Evolutionary conservation across 2,113 vertebrate genomes (phyloP).

Genomic region (Electrona antarctica): DNA sequence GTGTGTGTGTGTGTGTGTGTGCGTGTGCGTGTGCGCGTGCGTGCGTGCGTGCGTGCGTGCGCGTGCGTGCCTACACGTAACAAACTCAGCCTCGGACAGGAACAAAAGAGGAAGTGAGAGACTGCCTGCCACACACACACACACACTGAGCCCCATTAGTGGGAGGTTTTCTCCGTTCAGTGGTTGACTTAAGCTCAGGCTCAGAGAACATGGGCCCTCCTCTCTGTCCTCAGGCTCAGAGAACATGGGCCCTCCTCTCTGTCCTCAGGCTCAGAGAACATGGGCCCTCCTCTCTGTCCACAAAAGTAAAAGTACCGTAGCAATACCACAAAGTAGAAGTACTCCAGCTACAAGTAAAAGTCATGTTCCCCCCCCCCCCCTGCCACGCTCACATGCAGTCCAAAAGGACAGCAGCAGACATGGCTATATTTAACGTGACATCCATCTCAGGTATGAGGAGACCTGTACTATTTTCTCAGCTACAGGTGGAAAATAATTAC

Average conservation of each 20-base stretch:
- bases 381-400: no score
- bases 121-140: slow-evolving; percentile 15
- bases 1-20: background rate
- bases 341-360: no score
- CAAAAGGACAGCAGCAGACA: no score
- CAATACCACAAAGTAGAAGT: no score
- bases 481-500: no score
- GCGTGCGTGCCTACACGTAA: slow-evolving; percentile 21
- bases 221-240: slow-evolving; percentile 67
- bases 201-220: slow-evolving; percentile 70
- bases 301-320: no score
- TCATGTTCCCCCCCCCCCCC: no score
- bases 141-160: slow-evolving; percentile 76
- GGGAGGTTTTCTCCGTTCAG: slow-evolving; percentile 73
- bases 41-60: background rate
- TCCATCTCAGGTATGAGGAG: no score
- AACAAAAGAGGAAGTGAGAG: slow-evolving; percentile 73
- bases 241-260: slow-evolving; percentile 64
- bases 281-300: slow-evolving; percentile 19
- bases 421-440: no score
- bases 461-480: background rate
- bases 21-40: background rate
- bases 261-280: slow-evolving; percentile 79
- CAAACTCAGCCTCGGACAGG: slow-evolving; percentile 67
- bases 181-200: slow-evolving; percentile 77